These are phyloP conservation scores for Halcyon badia DNA, from an alignment of 2,797 vertebrate species.

Conservation along the genomic window DNA sequence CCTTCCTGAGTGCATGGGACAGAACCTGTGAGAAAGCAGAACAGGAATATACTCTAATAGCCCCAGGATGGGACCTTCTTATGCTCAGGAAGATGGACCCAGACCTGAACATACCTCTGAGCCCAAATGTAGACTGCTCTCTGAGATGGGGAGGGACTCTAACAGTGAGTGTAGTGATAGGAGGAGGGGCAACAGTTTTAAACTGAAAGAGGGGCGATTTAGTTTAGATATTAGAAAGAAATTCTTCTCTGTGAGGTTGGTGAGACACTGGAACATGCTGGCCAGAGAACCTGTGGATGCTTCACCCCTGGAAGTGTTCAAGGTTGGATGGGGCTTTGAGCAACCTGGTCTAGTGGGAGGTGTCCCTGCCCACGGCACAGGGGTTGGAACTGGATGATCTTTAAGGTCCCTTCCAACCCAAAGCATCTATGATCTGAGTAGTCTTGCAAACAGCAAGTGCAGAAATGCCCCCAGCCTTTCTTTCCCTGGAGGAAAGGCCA, in stretches of 20 bases:
- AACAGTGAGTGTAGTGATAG: neutral
- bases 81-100: neutral
- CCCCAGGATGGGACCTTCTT: neutral
- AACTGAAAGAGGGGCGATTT: neutral
- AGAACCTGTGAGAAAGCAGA: neutral
- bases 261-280: neutral
- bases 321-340: neutral
- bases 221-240: neutral
- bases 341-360: neutral
- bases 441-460: neutral
- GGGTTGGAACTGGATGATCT: too few species aligned
- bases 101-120: rapidly evolving
- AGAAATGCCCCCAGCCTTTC: neutral
- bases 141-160: neutral
- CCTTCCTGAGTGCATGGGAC: neutral
- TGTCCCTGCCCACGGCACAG: neutral
- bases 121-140: neutral
- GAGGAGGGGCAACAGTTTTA: neutral
- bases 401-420: neutral
- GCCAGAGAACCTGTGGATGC: neutral
- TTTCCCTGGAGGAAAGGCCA: neutral
- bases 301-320: neutral
- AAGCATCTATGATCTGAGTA: neutral
- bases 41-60: neutral
- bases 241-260: neutral